A percentile compares a stretch with the other conserved stretches of the same genome.
phyloP scores from a whole-genome alignment of 2,888 invertebrate species.

The Horisme vitalbata region DNA sequence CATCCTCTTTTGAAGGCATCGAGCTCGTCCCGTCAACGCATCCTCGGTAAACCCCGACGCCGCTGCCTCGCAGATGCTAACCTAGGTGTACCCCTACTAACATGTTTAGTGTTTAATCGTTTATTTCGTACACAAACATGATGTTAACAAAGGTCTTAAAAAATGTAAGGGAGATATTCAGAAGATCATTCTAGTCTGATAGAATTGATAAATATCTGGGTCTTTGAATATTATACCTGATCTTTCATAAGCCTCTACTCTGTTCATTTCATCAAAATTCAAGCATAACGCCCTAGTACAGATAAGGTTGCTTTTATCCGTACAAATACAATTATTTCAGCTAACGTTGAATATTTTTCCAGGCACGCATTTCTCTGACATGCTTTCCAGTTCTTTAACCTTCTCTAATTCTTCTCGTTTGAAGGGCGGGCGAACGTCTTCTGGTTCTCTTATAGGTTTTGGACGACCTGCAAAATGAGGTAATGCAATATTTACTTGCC shows the following conservation, averaged over 20 bases:
- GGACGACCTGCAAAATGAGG: constrained; percentile 6
- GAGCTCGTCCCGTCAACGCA: no score
- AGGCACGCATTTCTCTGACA: constrained; percentile 45
- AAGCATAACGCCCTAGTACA: constrained; percentile 57
- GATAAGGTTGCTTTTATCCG: constrained; percentile 44
- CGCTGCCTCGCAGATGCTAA: no score
- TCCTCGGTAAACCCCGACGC: no score
- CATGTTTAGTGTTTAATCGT: no score
- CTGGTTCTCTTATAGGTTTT: constrained; percentile 24
- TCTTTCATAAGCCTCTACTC: constrained; percentile 42
- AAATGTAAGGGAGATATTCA: no score
- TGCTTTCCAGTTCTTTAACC: constrained; percentile 42
- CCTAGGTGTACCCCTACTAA: no score
- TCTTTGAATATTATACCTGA: no score
- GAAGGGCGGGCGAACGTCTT: constrained; percentile 36
- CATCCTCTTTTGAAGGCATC: no score
- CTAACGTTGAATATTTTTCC: constrained; percentile 52
- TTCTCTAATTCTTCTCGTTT: constrained; percentile 23
- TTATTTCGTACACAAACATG: no score
- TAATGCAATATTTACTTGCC: not conserved
- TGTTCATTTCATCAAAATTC: constrained; percentile 46
- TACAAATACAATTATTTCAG: constrained; percentile 63
- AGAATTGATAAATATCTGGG: no score
- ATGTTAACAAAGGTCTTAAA: no score
- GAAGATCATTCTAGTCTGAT: no score